These are phyloP conservation scores for Drosophila tanythrix DNA, from an alignment of 2,888 invertebrate species.

Conservation along the genomic window DNA sequence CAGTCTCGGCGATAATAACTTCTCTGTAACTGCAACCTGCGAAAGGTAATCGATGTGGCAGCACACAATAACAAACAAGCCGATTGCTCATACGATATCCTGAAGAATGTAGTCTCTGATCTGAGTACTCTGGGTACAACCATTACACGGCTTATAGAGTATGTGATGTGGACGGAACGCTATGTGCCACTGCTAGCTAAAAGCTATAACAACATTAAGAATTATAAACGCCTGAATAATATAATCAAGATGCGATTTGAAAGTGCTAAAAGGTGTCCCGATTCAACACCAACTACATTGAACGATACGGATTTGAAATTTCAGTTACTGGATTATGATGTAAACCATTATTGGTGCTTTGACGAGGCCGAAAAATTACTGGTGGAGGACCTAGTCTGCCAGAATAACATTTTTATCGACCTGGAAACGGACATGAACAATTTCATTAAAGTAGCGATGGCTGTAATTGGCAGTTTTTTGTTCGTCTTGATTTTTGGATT, in stretches of 20 bases:
- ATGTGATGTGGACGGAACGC: constrained; percentile 40
- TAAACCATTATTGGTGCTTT: constrained; percentile 83
- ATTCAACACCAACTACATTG: constrained; percentile 30
- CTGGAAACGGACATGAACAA: constrained; percentile 55
- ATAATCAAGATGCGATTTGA: constrained; percentile 56
- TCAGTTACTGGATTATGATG: constrained; percentile 83
- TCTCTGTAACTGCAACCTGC: constrained; percentile 87
- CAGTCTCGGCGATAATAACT: constrained; percentile 86
- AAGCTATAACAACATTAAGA: constrained; percentile 62
- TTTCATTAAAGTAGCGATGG: constrained; percentile 59
- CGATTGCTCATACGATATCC: constrained; percentile 62
- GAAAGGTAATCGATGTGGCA: constrained; percentile 86
- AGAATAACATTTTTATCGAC: constrained; percentile 35
- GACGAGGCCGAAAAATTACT: constrained; percentile 80
- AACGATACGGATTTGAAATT: constrained; percentile 72
- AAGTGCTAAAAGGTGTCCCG: constrained; percentile 34
- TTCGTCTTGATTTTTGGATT: constrained; percentile 56
- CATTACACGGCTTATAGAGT: constrained; percentile 22
- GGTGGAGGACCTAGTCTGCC: constrained; percentile 73
- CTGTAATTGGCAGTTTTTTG: constrained; percentile 56
- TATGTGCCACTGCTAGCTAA: constrained; percentile 43
- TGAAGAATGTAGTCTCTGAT: constrained; percentile 30
- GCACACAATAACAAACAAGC: constrained; percentile 75
- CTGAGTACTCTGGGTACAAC: not conserved
- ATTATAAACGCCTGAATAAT: constrained; percentile 50